Conservation (phyloP, 2,113 vertebrate species). For the human (Homo sapiens) region GRCh38 chr13:46107001-46107500, state of each 20-base stretch:
- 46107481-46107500: background rate
- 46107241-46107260: constrained; percentile 2
- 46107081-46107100: background rate
- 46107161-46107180: background rate
- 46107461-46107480: background rate
- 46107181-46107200: background rate
- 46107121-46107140: background rate
- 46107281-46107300: background rate
- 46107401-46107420: background rate
- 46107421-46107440: background rate
- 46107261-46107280: background rate
- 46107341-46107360: background rate
- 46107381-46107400: background rate
- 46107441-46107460: background rate
- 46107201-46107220: background rate
- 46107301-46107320: background rate
- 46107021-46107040: background rate
- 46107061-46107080: background rate
- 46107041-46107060: no score
- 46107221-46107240: background rate
- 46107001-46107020: background rate
- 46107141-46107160: background rate
- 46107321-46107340: background rate
- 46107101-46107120: background rate
- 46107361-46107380: background rate